These are phyloP conservation scores for Orestias chungarensis DNA, from an alignment of 2,797 vertebrate species.

Conservation along the genomic window DNA sequence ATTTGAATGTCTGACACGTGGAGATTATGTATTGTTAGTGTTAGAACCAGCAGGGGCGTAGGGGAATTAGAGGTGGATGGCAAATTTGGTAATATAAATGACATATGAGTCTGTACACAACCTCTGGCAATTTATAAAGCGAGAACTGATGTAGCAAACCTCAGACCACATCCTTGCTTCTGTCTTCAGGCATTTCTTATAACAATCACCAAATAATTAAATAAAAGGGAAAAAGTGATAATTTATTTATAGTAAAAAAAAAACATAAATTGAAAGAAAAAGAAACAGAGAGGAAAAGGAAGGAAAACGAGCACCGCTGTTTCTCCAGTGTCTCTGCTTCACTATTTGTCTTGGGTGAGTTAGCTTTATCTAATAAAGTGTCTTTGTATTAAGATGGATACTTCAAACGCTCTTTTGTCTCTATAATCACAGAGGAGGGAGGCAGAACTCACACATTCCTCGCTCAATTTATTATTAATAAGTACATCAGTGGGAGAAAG, in stretches of 20 bases:
- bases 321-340: conserved; percentile 60
- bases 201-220: conserved; percentile 31
- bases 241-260: conserved; percentile 35
- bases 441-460: conserved; percentile 84
- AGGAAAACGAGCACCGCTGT: conserved; percentile 60
- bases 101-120: conserved; percentile 62
- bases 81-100: conserved; percentile 64
- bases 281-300: conserved; percentile 29
- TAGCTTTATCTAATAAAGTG: conserved; percentile 87
- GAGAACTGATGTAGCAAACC: conserved; percentile 41
- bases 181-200: conserved; percentile 24
- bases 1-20: conserved; percentile 72
- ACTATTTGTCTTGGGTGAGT: conserved; percentile 84
- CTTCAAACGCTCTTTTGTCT: conserved; percentile 83
- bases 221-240: conserved; percentile 24
- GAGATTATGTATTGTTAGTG: conserved; percentile 78
- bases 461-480: conserved; percentile 88
- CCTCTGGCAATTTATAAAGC: conserved; percentile 56
- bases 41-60: conserved; percentile 57
- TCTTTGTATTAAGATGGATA: conserved; percentile 87
- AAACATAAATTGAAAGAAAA: conserved; percentile 52
- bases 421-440: conserved; percentile 84
- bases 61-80: conserved; percentile 33
- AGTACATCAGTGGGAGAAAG: conserved; percentile 85
- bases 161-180: conserved; percentile 49